Evolutionary conservation across 2,113 vertebrate species (phyloP).

Genomic region (Triplophysa dalaica): DNA sequence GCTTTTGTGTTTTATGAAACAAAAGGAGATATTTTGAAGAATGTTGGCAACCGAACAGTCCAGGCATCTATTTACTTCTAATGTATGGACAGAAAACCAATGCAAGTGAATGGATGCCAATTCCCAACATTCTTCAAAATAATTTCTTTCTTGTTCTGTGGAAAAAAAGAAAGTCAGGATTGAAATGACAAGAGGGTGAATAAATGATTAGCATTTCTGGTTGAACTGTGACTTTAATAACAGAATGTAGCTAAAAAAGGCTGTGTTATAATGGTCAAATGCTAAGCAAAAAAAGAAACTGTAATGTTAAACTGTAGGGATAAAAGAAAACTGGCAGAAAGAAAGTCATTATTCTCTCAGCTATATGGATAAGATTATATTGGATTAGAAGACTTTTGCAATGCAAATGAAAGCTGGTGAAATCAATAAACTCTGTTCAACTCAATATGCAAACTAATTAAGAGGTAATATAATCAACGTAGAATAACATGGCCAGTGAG

Average conservation of each 20-base stretch:
- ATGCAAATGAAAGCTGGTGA: slow-evolving; percentile 80
- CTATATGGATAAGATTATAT: slow-evolving; percentile 80
- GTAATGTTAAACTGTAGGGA: background rate
- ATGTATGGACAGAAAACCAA: too few relatives aligned
- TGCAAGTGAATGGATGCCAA: too few relatives aligned
- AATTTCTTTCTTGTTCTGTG: too few relatives aligned
- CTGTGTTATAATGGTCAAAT: background rate
- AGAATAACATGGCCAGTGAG: slow-evolving; percentile 76
- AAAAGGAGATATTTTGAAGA: too few relatives aligned
- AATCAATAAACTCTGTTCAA: slow-evolving; percentile 81
- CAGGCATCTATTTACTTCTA: too few relatives aligned
- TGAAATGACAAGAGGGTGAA: too few relatives aligned
- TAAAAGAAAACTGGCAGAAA: slow-evolving; percentile 30
- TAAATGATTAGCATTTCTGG: too few relatives aligned
- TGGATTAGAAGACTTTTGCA: slow-evolving; percentile 81
- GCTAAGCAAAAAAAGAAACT: slow-evolving; percentile 33
- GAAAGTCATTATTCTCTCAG: slow-evolving; percentile 65
- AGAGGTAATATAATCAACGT: slow-evolving; percentile 82
- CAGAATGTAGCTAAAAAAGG: background rate
- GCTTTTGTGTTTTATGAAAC: too few relatives aligned
- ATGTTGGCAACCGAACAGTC: too few relatives aligned
- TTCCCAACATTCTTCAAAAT: too few relatives aligned
- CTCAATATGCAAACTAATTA: slow-evolving; percentile 85
- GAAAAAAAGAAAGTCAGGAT: too few relatives aligned
- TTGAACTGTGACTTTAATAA: too few relatives aligned